phyloP scores from a whole-genome alignment of 2,797 vertebrate species.

The Anas acuta region DNA sequence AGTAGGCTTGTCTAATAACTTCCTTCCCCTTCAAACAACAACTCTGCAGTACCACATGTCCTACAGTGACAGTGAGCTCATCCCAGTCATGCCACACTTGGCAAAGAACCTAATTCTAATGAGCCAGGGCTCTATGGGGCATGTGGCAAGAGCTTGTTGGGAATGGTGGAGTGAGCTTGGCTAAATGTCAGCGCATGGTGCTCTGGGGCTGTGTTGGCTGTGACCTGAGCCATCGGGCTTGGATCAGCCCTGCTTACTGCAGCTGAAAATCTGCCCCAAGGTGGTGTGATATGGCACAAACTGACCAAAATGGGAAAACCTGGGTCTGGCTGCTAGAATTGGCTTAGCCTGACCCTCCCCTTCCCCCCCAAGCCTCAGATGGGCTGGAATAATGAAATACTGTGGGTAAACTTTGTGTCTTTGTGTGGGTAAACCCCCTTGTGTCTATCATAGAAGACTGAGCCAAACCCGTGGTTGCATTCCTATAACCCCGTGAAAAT shows the following conservation, averaged over 20 bases:
- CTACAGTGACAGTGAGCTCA: conserved; percentile 80
- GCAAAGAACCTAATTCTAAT: conserved; percentile 88
- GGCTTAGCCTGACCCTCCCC: neutral
- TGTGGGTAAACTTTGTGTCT: neutral
- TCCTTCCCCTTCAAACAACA: conserved; percentile 73
- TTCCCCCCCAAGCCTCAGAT: neutral
- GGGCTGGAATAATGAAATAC: neutral
- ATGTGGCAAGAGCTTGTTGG: conserved; percentile 75
- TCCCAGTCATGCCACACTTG: conserved; percentile 84
- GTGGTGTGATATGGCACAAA: neutral
- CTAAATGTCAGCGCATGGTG: fast-evolving
- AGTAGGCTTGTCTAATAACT: neutral
- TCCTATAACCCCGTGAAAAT: neutral
- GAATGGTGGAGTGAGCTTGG: fast-evolving
- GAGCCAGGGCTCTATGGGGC: conserved; percentile 79
- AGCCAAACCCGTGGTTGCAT: conserved; percentile 69
- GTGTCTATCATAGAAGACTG: conserved; percentile 73
- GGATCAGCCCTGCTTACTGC: neutral
- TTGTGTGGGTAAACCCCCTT: neutral
- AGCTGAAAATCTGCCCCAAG: neutral
- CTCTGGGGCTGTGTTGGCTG: neutral
- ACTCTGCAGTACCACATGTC: conserved; percentile 82
- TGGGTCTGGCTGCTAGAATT: neutral
- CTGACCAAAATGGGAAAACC: neutral
- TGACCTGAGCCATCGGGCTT: neutral